Evolutionary conservation across 37 sponge, comb jelly and placozoan species (phyloP).

Genomic region (Eunapius fragilis): DNA sequence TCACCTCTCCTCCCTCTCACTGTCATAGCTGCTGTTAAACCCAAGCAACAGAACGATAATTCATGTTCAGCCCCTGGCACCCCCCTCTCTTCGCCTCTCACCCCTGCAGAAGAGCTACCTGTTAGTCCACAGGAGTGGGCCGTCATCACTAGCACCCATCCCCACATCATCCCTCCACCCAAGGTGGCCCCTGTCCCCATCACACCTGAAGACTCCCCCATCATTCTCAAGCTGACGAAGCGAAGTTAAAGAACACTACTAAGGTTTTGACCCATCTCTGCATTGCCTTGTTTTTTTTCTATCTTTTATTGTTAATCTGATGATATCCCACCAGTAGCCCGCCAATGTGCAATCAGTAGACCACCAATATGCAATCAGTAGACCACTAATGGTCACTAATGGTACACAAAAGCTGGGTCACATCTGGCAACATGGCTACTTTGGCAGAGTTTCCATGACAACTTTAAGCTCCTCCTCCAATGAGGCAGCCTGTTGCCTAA

Average conservation of each 20-base stretch:
- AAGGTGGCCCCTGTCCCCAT: background rate
- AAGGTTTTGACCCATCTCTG: background rate
- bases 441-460: background rate
- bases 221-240: conserved; percentile 45
- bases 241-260: conserved; percentile 1
- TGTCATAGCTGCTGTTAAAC: conserved; percentile 21
- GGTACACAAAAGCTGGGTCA: too few species aligned
- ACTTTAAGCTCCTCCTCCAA: background rate
- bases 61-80: background rate
- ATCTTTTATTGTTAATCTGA: background rate
- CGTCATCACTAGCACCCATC: background rate
- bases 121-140: background rate
- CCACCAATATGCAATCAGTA: too few species aligned
- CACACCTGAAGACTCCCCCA: background rate
- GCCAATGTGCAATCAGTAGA: too few species aligned
- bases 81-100: background rate
- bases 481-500: background rate
- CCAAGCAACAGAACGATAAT: conserved; percentile 7
- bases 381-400: too few species aligned
- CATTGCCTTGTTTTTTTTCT: background rate
- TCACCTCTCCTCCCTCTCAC: conserved; percentile 2
- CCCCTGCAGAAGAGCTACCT: conserved; percentile 13
- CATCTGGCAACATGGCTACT: background rate
- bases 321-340: too few species aligned
- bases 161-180: background rate